Conservation (phyloP, 2,797 vertebrate species). For the Dendrocincla fuliginosa region DNA sequence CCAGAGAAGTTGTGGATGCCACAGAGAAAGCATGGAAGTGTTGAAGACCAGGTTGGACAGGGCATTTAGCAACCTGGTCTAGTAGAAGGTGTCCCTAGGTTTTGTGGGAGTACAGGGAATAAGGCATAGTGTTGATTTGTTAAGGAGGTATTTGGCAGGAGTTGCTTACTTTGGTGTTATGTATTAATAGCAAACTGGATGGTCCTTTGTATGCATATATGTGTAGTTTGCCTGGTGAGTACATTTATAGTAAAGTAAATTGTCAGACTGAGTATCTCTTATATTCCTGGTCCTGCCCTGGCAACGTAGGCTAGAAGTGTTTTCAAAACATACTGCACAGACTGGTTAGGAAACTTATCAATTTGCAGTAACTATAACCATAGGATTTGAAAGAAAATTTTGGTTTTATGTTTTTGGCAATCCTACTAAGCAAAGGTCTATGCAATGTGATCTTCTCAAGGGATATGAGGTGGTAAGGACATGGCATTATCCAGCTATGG, state of each 20-base stretch:
- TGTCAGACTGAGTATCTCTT: background rate
- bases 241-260: background rate
- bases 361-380: background rate
- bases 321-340: background rate
- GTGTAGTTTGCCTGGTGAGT: background rate
- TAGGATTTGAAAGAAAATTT: background rate
- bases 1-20: background rate
- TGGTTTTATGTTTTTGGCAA: background rate
- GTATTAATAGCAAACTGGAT: background rate
- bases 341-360: background rate
- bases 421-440: background rate
- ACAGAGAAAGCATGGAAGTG: background rate
- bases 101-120: background rate
- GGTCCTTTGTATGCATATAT: background rate
- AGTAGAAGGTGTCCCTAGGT: background rate
- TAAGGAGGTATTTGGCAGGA: background rate
- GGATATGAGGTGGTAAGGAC: background rate
- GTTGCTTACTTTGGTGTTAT: background rate
- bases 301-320: background rate
- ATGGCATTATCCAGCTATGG: background rate
- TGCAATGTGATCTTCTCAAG: background rate
- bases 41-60: background rate
- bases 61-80: background rate
- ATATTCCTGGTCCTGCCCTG: background rate
- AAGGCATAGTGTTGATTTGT: background rate